phyloP scores from a whole-genome alignment of 2,797 vertebrate species.

The Platyrinchus mystaceus region DNA sequence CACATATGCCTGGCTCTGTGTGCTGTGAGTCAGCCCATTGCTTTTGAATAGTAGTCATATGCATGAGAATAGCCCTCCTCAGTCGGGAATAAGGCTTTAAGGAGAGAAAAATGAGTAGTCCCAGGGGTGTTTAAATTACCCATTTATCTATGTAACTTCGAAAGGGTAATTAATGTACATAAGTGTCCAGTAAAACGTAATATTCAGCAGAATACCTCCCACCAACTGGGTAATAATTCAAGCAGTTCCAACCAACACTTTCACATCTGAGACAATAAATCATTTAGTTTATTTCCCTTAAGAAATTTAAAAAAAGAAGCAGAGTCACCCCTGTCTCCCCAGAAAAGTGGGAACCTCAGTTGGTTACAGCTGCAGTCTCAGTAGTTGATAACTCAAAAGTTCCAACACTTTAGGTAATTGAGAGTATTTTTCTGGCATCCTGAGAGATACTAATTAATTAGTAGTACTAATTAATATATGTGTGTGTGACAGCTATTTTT shows the following conservation, averaged over 20 bases:
- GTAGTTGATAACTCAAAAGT: neutral
- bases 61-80: slow-evolving; percentile 36
- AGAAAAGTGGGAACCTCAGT: neutral
- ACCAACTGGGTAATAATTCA: neutral
- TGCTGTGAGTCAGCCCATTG: neutral
- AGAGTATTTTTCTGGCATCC: neutral
- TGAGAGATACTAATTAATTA: neutral
- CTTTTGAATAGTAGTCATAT: neutral
- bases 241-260: neutral
- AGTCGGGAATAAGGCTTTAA: slow-evolving; percentile 8
- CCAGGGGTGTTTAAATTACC: neutral
- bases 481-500: neutral
- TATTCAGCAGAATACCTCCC: neutral
- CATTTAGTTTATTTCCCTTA: neutral
- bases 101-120: slow-evolving; percentile 9
- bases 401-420: neutral
- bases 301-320: neutral
- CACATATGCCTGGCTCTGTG: neutral
- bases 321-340: neutral
- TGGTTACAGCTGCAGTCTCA: neutral
- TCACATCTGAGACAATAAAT: neutral
- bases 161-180: neutral
- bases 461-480: too few species aligned
- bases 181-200: neutral
- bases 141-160: neutral